Base-by-base conservation (phyloP, 2,888 invertebrate genomes). In the Tholera decimalis region DNA sequence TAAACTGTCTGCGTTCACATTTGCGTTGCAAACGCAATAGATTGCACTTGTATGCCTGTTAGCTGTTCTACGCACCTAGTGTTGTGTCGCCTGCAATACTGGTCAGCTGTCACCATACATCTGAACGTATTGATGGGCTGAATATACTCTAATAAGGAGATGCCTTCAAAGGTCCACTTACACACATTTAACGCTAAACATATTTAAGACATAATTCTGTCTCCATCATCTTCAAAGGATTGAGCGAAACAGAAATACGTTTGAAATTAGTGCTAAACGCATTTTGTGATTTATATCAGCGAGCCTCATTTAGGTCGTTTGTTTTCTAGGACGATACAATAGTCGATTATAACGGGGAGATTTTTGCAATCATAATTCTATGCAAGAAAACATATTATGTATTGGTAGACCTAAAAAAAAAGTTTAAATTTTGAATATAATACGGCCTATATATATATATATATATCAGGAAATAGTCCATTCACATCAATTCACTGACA, bases 1-100 rank as follows among this genome's bases (percentile, higher is more conserved):
- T 64, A 71, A 59, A 73, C 64, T 47, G 71, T 62, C 62, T 56
- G 55, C 35, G 49, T 76, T 50, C 77, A 58, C 63, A 76, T 72
- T 62, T 59, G 60, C 49, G 71, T 55, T 71, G 55, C 55, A 73
- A 71, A 73, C 64, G 58, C 51, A 71, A 71, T 77, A 64, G 51
- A 77, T 77, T 64, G 77, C 46, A 59, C 47, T 71, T 57, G 76
- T 56, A 39, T 59, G 69, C 56, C 46, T 63, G 57, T 71, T 55
- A 73, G 43, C 77, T 71, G 59, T 56, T 64, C 46, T 11, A 22
- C 41, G 39, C 63, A 64, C 55, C 43, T 49, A 30, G 56, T 77
- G 33, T 56, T 53, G 46, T 58, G 59, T 55, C 46, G 30, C 47
- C 24, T 46, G 39, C 55, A 70, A 43, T 28, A n/a, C 43, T 74